phyloP scores from a whole-genome alignment of 2,797 vertebrate genomes.

The Argyrosomus regius region DNA sequence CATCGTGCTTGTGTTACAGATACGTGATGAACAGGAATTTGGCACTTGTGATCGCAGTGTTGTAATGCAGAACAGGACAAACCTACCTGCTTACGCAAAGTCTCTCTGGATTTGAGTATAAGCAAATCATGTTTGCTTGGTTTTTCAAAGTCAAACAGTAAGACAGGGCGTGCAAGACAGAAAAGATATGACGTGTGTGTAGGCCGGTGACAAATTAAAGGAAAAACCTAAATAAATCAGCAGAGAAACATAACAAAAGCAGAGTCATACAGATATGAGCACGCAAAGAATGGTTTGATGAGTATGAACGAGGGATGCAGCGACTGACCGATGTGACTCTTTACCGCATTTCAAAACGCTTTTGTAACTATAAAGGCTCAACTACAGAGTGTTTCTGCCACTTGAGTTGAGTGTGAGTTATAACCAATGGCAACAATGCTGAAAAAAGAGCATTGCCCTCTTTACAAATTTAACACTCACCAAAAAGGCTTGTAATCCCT shows the following conservation, averaged over 20 bases:
- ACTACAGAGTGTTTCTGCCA: no score
- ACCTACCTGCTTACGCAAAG: background rate
- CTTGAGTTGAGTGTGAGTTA: no score
- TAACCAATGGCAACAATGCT: no score
- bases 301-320: background rate
- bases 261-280: background rate
- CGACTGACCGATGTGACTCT: no score
- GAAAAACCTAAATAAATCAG: constrained; percentile 6
- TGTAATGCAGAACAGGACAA: constrained; percentile 17
- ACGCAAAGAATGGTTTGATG: background rate
- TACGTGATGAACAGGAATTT: background rate
- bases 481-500: no score
- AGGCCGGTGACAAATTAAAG: constrained; percentile 11
- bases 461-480: no score
- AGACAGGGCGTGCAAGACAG: background rate
- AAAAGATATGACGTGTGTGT: background rate
- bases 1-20: constrained; percentile 22
- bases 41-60: background rate
- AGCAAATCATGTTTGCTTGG: constrained; percentile 30
- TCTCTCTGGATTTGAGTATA: constrained; percentile 18
- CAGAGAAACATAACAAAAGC: background rate
- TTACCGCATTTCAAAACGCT: no score
- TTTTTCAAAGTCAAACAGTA: constrained; percentile 35
- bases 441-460: no score
- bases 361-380: no score